Conservation (phyloP, 2,888 invertebrate species). For the Gastrophysa polygoni region DNA sequence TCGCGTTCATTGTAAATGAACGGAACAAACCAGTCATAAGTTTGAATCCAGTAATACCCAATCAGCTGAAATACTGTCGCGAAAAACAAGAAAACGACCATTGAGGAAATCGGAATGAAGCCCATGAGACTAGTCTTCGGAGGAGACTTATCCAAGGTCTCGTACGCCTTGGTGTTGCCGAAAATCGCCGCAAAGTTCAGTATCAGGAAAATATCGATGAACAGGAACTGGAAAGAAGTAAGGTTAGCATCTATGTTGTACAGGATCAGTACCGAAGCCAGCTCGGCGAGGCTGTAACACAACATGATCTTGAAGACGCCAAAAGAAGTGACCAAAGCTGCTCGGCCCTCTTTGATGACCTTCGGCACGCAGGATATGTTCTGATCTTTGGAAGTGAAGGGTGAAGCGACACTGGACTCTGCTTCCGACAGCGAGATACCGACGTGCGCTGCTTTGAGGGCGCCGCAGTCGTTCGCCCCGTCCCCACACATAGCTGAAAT, state of each 20-base stretch:
- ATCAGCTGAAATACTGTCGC: conserved; percentile 60
- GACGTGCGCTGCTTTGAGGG: conserved; percentile 89
- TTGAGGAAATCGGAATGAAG: conserved; percentile 61
- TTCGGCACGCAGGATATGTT: conserved; percentile 85
- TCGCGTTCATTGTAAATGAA: conserved; percentile 53
- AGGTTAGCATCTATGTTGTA: conserved; percentile 72
- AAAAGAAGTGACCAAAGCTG: conserved; percentile 94
- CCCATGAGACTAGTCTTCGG: conserved; percentile 64
- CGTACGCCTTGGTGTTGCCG: conserved; percentile 65
- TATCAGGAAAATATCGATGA: conserved; percentile 69
- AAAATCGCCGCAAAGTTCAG: conserved; percentile 69
- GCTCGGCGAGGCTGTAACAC: conserved; percentile 90
- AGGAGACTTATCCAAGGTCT: conserved; percentile 58
- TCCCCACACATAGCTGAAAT: conserved; percentile 91
- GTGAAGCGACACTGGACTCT: conserved; percentile 92
- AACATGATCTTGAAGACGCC: conserved; percentile 99
- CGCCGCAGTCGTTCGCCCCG: conserved; percentile 97
- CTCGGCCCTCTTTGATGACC: conserved; percentile 85
- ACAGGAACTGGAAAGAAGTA: conserved; percentile 69
- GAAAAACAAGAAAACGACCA: conserved; percentile 61
- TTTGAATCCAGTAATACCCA: conserved; percentile 60
- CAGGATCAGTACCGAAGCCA: conserved; percentile 85
- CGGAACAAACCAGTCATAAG: conserved; percentile 64
- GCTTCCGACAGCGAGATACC: conserved; percentile 91
- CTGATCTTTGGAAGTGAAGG: conserved; percentile 85